Percentiles rank a stretch among this genome's conserved stretches.
These are phyloP conservation scores for Lepus timidus DNA, from an alignment of 2,113 vertebrate genomes.

Conservation along the genomic window DNA sequence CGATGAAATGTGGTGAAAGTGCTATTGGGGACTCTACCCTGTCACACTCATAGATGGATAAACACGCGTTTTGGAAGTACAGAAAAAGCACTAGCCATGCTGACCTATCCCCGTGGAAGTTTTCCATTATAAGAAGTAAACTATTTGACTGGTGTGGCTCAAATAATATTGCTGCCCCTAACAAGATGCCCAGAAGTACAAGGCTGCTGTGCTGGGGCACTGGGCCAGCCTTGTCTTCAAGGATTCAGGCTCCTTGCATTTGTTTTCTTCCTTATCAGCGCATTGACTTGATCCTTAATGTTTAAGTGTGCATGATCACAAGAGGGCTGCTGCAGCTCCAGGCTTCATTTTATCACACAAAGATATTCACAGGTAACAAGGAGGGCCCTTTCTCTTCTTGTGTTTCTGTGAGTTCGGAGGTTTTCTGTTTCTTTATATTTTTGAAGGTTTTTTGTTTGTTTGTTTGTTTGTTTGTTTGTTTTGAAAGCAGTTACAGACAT, in stretches of 20 bases:
- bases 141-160: background rate
- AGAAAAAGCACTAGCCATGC: background rate
- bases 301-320: background rate
- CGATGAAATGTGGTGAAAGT: background rate
- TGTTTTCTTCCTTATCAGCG: background rate
- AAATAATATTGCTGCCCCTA: background rate
- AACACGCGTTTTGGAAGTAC: background rate
- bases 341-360: background rate
- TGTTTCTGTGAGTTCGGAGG: background rate
- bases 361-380: background rate
- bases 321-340: background rate
- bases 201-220: background rate
- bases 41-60: rapidly evolving
- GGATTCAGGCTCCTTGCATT: background rate
- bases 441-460: too few relatives aligned
- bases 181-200: background rate
- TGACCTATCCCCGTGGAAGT: background rate
- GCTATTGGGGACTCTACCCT: background rate
- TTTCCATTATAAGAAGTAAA: slow-evolving; percentile 6
- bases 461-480: too few relatives aligned
- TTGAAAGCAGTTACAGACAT: too few relatives aligned
- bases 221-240: background rate
- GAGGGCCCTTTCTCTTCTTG: background rate
- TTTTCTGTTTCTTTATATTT: too few relatives aligned
- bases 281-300: background rate